Evolutionary conservation across 2,113 vertebrate genomes (phyloP).

Genomic region (Dendrocopos noguchii): DNA sequence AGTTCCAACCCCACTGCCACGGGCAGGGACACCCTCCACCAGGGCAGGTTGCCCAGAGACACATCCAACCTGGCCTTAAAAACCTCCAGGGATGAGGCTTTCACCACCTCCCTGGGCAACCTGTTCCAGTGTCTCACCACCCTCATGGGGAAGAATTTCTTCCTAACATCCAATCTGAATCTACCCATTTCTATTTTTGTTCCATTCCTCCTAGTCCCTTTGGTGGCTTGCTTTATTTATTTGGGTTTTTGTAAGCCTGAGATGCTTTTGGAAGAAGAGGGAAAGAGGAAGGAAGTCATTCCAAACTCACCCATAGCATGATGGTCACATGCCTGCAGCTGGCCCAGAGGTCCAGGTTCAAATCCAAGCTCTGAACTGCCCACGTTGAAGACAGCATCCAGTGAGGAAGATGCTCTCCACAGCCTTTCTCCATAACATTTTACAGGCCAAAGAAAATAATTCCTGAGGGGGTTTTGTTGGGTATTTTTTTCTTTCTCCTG

Average conservation of each 20-base stretch:
- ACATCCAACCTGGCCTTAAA: no score
- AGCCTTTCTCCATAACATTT: not conserved
- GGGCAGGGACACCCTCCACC: no score
- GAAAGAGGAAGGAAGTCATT: not conserved
- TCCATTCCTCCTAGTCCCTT: no score
- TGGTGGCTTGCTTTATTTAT: no score
- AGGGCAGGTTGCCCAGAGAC: no score
- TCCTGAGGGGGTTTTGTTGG: not conserved
- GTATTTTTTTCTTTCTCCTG: not conserved
- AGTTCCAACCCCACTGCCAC: no score
- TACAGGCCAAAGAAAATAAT: not conserved
- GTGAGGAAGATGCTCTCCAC: not conserved
- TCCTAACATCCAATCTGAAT: no score
- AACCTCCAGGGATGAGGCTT: no score
- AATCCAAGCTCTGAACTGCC: not conserved
- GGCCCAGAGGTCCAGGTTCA: not conserved
- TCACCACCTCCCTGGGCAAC: no score
- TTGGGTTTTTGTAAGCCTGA: not conserved
- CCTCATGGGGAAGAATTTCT: no score
- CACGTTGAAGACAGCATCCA: not conserved
- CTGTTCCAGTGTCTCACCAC: no score
- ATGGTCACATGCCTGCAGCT: rapidly evolving
- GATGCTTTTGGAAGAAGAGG: not conserved
- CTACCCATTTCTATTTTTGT: no score
- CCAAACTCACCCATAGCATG: not conserved